A percentile compares a stretch with the other conserved stretches of the same genome.
Evolutionary conservation across 2,797 vertebrate genomes (phyloP).

Genomic region (Melanogrammus aeglefinus): DNA sequence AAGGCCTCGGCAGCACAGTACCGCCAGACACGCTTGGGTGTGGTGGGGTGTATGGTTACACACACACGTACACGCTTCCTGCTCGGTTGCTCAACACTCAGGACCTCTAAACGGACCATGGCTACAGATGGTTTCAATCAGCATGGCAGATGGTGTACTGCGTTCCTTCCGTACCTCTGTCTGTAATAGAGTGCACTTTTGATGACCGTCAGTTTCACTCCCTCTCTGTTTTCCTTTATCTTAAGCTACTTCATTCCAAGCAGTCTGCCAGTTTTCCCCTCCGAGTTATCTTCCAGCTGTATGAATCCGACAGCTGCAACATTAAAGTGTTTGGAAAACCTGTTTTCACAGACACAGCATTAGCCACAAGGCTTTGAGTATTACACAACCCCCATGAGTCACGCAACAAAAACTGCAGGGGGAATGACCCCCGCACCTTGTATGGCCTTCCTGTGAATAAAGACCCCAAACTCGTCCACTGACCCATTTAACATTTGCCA

Average conservation of each 20-base stretch:
- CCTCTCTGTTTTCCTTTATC: conserved; percentile 27
- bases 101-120: conserved; percentile 22
- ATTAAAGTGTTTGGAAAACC: conserved; percentile 17
- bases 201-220: conserved; percentile 31
- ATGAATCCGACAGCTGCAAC: conserved; percentile 45
- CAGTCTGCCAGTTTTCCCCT: conserved; percentile 6
- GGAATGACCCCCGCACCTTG: conserved; percentile 19
- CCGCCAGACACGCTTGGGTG: conserved; percentile 32
- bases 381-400: conserved; percentile 53
- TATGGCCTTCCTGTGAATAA: conserved; percentile 23
- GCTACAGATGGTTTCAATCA: conserved; percentile 53
- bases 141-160: conserved; percentile 48
- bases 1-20: conserved; percentile 38
- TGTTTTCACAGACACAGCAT: conserved; percentile 32
- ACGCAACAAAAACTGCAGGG: conserved; percentile 48
- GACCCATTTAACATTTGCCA: conserved; percentile 36
- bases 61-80: conserved; percentile 23
- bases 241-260: conserved; percentile 13
- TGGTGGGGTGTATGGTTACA: conserved; percentile 55
- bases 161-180: conserved; percentile 27
- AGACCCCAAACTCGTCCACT: conserved; percentile 13
- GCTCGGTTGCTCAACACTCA: conserved; percentile 26
- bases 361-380: conserved; percentile 34
- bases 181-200: conserved; percentile 44
- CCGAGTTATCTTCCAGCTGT: conserved; percentile 33